Base-by-base conservation (phyloP, 2,113 vertebrate genomes). In the Motacilla alba region DNA sequence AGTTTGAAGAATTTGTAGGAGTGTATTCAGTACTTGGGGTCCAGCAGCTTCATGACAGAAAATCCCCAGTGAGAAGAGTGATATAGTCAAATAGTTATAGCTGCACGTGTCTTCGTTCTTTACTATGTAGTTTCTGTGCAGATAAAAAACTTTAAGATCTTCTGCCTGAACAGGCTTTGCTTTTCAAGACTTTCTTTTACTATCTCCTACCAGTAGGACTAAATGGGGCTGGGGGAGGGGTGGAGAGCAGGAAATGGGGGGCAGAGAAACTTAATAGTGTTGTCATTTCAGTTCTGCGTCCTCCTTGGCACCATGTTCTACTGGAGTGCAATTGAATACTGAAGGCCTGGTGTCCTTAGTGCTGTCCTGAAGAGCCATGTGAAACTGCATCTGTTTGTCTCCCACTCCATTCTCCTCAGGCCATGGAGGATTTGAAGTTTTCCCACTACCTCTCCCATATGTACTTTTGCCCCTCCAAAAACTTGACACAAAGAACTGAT, bases 231-330 rank as follows among this genome's bases (percentile, higher is more conserved):
- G 21, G 17, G 23, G 35, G 13, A 59, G 33, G 70, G 35, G 31
- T 70, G 30, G 46, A 77, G 13, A 74, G 30, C 37, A 89, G 19
- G 16, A 75, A 87, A 33, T 5, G 23, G 16, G 13, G 30, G 43
- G 11, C 44, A 52, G 52, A 78, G 68, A 78, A 84, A 86, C 37
- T 84, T 43, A 88, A 33, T 5, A 24, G 7, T 56, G 33, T 88
- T 87, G 47, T 86, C 11, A 1, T 92, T 98, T 95, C 94, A 98
- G 98, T 98, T 98, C 90, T 98, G 96, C 3, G 97, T 98, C 70
- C 97, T 98, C 62, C 95, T 98, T 70, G 98, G 97, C 50, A 97
- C 98, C 86, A 98, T 98, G 98, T 98, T 98, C 97, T 98, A 98
- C 92, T 98, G 98, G 98, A 98, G 97, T 95, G 96, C 96, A 96